These are phyloP conservation scores for Synergus itoensis DNA, from an alignment of 2,888 invertebrate genomes.

Conservation along the genomic window DNA sequence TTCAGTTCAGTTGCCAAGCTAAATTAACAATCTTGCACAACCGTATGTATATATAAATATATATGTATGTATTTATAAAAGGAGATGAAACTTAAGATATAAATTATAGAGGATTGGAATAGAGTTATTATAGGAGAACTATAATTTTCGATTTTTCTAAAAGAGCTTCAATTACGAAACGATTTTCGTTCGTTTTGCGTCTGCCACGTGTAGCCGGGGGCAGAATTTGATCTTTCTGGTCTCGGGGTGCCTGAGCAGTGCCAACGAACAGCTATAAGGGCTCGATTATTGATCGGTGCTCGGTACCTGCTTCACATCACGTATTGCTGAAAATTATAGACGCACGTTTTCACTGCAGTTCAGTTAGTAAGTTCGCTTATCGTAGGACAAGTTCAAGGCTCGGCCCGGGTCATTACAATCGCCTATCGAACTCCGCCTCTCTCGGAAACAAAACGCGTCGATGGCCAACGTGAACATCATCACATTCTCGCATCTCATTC, in stretches of 20 bases:
- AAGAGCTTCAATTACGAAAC: conserved; percentile 36
- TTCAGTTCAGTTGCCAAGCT: background rate
- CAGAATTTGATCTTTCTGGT: conserved; percentile 47
- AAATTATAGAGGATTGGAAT: conserved; percentile 13
- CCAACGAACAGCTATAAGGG: conserved; percentile 61
- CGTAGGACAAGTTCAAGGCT: conserved; percentile 77
- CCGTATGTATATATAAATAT: no score
- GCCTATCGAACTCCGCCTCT: conserved; percentile 70
- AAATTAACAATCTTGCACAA: background rate
- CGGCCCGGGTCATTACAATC: conserved; percentile 75
- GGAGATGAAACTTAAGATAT: background rate
- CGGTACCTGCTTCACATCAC: conserved; percentile 56
- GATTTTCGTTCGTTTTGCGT: conserved; percentile 37
- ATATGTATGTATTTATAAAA: background rate
- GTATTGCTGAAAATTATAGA: conserved; percentile 56
- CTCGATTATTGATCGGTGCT: conserved; percentile 66
- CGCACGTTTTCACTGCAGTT: conserved; percentile 56
- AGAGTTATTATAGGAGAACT: conserved; percentile 34
- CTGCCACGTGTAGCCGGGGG: conserved; percentile 23
- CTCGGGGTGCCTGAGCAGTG: conserved; percentile 53
- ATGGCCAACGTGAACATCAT: conserved; percentile 60
- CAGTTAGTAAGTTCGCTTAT: conserved; percentile 65
- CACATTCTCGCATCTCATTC: conserved; percentile 46
- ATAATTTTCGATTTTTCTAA: conserved; percentile 32
- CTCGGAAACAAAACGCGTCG: conserved; percentile 69